Conservation (phyloP, 30 jellyfish, hydroid and myxozoan genomes). For the Cassiopea andromeda region DNA sequence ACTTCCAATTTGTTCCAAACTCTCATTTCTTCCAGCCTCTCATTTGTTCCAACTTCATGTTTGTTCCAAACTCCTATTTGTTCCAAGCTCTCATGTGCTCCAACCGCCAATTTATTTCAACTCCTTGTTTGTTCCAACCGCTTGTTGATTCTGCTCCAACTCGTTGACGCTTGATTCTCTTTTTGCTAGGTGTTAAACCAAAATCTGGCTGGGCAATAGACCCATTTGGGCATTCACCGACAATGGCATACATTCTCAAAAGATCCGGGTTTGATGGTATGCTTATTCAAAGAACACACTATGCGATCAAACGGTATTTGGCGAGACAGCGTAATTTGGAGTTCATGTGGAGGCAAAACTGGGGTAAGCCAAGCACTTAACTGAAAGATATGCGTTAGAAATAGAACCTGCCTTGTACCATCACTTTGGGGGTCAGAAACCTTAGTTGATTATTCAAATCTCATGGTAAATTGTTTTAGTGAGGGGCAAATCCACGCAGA, state of each 20-base stretch:
- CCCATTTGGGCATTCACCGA: conserved; percentile 88
- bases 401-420: too few species aligned
- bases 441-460: too few species aligned
- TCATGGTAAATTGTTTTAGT: too few species aligned
- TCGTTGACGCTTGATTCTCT: background rate
- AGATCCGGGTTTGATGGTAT: conserved; percentile 83
- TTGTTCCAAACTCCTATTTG: too few species aligned
- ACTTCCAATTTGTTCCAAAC: too few species aligned
- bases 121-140: background rate
- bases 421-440: too few species aligned
- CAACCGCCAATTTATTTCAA: too few species aligned
- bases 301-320: conserved; percentile 70
- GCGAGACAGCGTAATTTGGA: conserved; percentile 77
- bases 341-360: conserved; percentile 95
- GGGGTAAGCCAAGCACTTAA: conserved; percentile 63
- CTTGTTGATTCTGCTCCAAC: background rate
- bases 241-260: conserved; percentile 91
- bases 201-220: conserved; percentile 91
- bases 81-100: too few species aligned
- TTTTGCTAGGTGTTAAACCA: conserved; percentile 77
- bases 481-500: too few species aligned
- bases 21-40: too few species aligned
- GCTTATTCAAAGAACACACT: conserved; percentile 90
- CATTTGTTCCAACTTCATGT: too few species aligned
- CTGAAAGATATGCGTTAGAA: too few species aligned